Conservation (phyloP, 2,888 invertebrate genomes). For the Panorpa germanica region DNA sequence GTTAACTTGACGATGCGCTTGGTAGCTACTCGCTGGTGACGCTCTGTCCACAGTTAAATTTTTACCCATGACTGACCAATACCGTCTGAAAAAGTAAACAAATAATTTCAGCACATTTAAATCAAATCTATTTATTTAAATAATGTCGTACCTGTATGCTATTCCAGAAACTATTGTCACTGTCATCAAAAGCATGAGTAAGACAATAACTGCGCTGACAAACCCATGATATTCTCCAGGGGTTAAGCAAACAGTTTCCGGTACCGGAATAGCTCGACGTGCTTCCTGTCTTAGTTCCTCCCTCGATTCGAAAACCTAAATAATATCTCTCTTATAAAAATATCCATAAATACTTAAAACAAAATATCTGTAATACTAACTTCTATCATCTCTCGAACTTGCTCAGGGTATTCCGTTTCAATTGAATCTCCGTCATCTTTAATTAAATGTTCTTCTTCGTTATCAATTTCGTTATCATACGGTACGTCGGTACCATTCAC, state of each 20-base stretch:
- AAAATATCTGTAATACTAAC: constrained; percentile 23
- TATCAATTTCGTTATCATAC: constrained; percentile 24
- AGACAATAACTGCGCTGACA: constrained; percentile 56
- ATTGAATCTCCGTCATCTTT: constrained; percentile 15
- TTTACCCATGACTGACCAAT: constrained; percentile 60
- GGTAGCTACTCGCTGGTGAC: constrained; percentile 26
- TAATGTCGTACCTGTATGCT: constrained; percentile 43
- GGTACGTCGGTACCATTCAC: constrained; percentile 18
- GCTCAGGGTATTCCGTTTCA: constrained; percentile 37
- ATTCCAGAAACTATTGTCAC: constrained; percentile 54
- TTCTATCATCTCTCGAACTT: constrained; percentile 79
- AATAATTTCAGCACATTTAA: constrained; percentile 10
- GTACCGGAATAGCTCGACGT: constrained; percentile 40
- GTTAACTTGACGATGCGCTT: no score
- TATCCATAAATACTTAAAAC: constrained; percentile 3
- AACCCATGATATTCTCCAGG: constrained; percentile 70
- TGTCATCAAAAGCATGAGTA: constrained; percentile 54
- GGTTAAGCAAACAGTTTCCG: constrained; percentile 59
- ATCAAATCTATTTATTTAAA: constrained; percentile 2
- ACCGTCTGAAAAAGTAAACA: constrained; percentile 32
- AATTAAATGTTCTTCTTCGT: constrained; percentile 10
- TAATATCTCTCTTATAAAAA: constrained; percentile 12
- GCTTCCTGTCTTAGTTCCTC: constrained; percentile 51
- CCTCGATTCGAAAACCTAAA: constrained; percentile 64
- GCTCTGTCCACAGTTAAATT: constrained; percentile 33